Evolutionary conservation across 2,888 invertebrate species (phyloP).

Genomic region (Pollenia griseotomentosa): DNA sequence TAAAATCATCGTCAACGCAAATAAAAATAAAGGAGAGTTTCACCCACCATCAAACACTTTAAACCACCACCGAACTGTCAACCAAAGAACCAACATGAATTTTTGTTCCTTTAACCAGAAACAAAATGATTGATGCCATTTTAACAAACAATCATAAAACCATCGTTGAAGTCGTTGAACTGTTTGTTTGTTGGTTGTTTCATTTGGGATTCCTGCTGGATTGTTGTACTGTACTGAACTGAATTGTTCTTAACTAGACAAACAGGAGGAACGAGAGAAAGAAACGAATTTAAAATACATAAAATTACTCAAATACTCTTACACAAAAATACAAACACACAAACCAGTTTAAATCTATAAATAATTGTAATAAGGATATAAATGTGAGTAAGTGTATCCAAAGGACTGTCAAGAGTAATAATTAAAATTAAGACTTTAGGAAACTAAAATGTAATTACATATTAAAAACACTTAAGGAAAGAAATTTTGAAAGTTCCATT

Average conservation of each 20-base stretch:
- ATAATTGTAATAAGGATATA: constrained; percentile 21
- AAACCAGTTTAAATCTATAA: constrained; percentile 1
- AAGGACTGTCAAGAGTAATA: background rate
- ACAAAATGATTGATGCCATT: constrained; percentile 65
- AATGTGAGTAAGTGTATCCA: background rate
- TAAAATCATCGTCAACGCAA: constrained; percentile 20
- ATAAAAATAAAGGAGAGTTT: constrained; percentile 5
- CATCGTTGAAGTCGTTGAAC: constrained; percentile 58
- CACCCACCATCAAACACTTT: background rate
- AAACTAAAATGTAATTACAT: too few species aligned
- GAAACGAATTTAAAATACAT: constrained; percentile 27
- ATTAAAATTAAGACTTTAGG: background rate
- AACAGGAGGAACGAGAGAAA: background rate
- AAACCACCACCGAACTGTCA: background rate
- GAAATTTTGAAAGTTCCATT: too few species aligned
- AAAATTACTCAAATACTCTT: constrained; percentile 9
- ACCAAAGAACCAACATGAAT: constrained; percentile 4
- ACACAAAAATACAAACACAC: background rate
- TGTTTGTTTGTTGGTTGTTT: constrained; percentile 24
- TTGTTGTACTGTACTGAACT: constrained; percentile 2
- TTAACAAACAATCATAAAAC: constrained; percentile 68
- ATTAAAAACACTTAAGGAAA: too few species aligned
- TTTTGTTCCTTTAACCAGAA: constrained; percentile 37
- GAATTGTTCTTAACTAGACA: constrained; percentile 6
- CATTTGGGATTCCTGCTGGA: background rate